Conservation (phyloP, 1,140 invertebrate species). For the Mycetomoellerius zeteki region DNA sequence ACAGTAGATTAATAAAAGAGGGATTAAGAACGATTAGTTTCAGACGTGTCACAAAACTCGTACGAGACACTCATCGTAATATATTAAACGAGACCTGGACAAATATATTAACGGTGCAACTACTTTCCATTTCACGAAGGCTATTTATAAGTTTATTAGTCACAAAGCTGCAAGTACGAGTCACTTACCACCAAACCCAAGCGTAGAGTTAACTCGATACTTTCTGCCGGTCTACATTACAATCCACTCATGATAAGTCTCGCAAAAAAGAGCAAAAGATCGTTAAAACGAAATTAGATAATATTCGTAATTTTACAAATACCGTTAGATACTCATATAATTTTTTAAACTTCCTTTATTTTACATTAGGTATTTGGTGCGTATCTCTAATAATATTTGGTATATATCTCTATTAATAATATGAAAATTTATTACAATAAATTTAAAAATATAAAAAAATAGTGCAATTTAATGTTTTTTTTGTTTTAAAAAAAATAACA, state of each 20-base stretch:
- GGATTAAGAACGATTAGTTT: background rate
- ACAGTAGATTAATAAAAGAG: background rate
- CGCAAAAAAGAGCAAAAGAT: background rate
- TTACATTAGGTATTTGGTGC: background rate
- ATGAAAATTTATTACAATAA: background rate
- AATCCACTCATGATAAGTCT: conserved; percentile 1
- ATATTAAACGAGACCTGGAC: background rate
- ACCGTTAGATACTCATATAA: background rate
- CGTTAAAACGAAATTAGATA: conserved; percentile 6
- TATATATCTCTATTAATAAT: background rate
- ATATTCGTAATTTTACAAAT: background rate
- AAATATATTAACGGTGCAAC: conserved; percentile 37
- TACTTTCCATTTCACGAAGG: conserved; percentile 52
- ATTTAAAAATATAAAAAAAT: background rate
- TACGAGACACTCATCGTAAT: background rate
- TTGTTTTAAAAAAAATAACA: background rate
- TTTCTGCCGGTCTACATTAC: conserved; percentile 23
- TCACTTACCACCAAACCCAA: conserved; percentile 38
- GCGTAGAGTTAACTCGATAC: conserved; percentile 33
- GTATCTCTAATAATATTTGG: background rate
- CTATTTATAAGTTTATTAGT: conserved; percentile 63
- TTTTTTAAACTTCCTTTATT: background rate
- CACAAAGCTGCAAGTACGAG: conserved; percentile 55
- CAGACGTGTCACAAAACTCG: background rate
- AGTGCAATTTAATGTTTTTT: background rate